Conservation (phyloP, 2,797 vertebrate genomes). For the Sternotherus odoratus region DNA sequence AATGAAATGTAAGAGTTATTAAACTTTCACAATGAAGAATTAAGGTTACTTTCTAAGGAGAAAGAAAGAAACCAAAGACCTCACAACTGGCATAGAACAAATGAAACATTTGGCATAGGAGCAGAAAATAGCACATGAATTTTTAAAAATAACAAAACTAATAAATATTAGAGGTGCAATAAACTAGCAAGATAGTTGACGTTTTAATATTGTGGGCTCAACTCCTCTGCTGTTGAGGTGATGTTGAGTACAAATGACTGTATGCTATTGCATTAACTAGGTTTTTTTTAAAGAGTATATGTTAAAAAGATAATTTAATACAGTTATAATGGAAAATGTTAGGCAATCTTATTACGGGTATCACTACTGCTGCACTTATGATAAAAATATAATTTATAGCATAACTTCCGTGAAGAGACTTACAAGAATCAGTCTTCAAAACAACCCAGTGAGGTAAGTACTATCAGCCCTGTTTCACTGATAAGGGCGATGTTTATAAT, state of each 20-base stretch:
- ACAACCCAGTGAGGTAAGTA: not conserved
- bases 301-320: not conserved
- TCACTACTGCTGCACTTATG: not conserved
- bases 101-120: not conserved
- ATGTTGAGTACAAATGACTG: not conserved
- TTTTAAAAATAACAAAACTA: slow-evolving; percentile 1
- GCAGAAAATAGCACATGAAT: not conserved
- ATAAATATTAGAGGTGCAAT: not conserved
- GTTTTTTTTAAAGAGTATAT: not conserved
- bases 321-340: not conserved
- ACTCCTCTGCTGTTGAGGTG: not conserved
- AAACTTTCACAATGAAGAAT: slow-evolving; percentile 39
- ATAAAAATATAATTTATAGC: not conserved
- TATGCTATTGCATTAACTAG: not conserved
- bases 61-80: slow-evolving; percentile 20
- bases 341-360: not conserved
- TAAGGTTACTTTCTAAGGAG: not conserved
- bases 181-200: not conserved
- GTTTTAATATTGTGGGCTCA: not conserved
- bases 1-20: slow-evolving; percentile 16
- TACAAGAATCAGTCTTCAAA: not conserved
- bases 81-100: not conserved
- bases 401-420: not conserved
- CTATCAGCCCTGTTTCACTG: not conserved
- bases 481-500: not conserved